These are phyloP conservation scores for Chelonoidis abingdonii DNA, from an alignment of 2,113 vertebrate genomes.

Conservation along the genomic window DNA sequence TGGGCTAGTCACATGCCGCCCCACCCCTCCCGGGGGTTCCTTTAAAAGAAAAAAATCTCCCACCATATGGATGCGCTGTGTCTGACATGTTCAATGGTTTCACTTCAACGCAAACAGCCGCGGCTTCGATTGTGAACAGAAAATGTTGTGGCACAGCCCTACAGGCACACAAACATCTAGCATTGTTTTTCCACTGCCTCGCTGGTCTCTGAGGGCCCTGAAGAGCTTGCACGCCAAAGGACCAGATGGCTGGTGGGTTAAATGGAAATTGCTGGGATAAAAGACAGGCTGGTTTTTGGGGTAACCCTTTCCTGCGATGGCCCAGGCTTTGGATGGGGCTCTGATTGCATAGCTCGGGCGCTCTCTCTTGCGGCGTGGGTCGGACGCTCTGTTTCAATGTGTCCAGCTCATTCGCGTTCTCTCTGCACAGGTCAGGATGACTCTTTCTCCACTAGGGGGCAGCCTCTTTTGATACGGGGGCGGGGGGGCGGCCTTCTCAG, in stretches of 20 bases:
- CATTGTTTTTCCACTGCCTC: not conserved
- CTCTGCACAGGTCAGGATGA: not conserved
- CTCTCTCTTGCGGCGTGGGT: not conserved
- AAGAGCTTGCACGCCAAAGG: not conserved
- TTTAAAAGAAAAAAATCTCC: not conserved
- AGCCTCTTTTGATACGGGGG: too few relatives aligned
- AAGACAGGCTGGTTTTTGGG: not conserved
- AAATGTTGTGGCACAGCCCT: not conserved
- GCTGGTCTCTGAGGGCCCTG: accelerated
- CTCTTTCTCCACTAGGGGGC: not conserved
- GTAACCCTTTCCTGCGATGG: not conserved
- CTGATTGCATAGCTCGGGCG: not conserved
- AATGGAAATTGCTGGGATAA: not conserved
- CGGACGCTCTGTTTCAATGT: not conserved
- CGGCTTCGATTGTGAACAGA: not conserved
- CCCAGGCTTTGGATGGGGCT: not conserved
- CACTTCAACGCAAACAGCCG: not conserved
- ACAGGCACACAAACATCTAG: accelerated
- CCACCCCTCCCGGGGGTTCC: not conserved
- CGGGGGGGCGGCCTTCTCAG: not conserved
- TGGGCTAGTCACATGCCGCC: not conserved
- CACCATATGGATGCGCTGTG: not conserved
- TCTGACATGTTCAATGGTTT: not conserved
- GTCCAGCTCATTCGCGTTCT: too few relatives aligned
- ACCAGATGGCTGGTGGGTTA: accelerated